Evolutionary conservation across 2,113 vertebrate genomes (phyloP).

Genomic region (Pituophis catenifer): DNA sequence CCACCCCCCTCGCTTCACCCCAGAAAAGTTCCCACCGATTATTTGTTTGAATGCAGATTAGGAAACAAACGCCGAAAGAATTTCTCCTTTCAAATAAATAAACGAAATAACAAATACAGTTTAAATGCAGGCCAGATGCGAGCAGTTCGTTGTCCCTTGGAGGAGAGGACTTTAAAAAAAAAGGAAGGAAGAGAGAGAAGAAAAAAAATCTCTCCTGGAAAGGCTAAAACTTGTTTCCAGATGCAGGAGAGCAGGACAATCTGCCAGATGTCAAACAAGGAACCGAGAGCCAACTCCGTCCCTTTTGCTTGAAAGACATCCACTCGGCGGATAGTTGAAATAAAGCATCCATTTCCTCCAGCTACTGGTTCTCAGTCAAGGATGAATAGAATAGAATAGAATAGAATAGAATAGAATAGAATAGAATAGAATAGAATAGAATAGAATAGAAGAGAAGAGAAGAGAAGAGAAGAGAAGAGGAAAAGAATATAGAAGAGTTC

Average conservation of each 20-base stretch:
- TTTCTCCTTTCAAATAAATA: neutral
- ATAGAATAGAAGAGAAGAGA: too few species aligned
- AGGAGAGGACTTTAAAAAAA: neutral
- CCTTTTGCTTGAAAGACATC: neutral
- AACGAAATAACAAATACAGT: neutral
- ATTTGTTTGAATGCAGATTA: neutral
- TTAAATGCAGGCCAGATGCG: neutral
- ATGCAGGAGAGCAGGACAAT: neutral
- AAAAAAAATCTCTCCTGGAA: neutral
- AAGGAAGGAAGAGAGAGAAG: neutral
- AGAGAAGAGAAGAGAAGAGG: too few species aligned
- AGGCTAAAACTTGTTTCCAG: neutral
- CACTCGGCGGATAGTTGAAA: neutral
- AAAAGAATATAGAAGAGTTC: too few species aligned
- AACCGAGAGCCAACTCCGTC: too few species aligned
- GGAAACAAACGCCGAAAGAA: neutral
- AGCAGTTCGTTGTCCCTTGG: neutral
- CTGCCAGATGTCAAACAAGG: neutral
- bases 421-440: too few species aligned
- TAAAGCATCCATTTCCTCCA: neutral
- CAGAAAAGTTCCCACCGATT: neutral
- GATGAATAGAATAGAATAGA: neutral
- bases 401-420: too few species aligned
- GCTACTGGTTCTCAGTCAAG: neutral
- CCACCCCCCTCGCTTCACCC: neutral